These are phyloP conservation scores for Hirundichthys speculiger DNA, from an alignment of 2,113 vertebrate genomes.

Conservation along the genomic window DNA sequence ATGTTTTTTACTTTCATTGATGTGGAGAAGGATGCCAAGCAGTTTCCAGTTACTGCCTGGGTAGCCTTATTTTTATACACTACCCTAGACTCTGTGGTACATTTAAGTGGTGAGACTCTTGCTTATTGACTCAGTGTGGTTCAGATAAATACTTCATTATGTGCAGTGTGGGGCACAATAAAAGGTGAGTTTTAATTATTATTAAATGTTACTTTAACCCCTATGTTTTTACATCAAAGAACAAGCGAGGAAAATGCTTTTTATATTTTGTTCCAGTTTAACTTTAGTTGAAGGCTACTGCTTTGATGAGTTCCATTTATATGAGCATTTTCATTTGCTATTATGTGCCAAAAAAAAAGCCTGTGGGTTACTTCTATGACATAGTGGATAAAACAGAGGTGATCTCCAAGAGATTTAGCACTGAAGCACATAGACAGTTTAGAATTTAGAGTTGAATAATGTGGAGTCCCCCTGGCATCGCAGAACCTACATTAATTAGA, in stretches of 20 bases:
- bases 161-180: constrained; percentile 78
- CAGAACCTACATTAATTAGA: constrained; percentile 77
- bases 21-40: constrained; percentile 65
- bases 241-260: neutral
- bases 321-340: constrained; percentile 75
- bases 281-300: constrained; percentile 17
- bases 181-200: constrained; percentile 51
- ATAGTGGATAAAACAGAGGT: constrained; percentile 57
- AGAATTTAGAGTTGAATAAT: constrained; percentile 76
- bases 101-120: constrained; percentile 47
- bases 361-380: constrained; percentile 52
- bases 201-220: constrained; percentile 7
- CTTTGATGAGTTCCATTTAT: constrained; percentile 35
- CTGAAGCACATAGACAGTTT: constrained; percentile 50
- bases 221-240: constrained; percentile 19
- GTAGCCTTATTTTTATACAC: constrained; percentile 67
- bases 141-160: constrained; percentile 79
- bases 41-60: constrained; percentile 65
- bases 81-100: constrained; percentile 48
- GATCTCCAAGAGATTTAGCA: constrained; percentile 55
- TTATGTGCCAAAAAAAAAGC: constrained; percentile 61
- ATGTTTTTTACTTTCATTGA: constrained; percentile 65
- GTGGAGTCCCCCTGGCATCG: constrained; percentile 69
- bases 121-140: constrained; percentile 69
- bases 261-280: constrained; percentile 14